phyloP scores from a whole-genome alignment of 2,113 vertebrate species.

The Puffinus mauretanicus region DNA sequence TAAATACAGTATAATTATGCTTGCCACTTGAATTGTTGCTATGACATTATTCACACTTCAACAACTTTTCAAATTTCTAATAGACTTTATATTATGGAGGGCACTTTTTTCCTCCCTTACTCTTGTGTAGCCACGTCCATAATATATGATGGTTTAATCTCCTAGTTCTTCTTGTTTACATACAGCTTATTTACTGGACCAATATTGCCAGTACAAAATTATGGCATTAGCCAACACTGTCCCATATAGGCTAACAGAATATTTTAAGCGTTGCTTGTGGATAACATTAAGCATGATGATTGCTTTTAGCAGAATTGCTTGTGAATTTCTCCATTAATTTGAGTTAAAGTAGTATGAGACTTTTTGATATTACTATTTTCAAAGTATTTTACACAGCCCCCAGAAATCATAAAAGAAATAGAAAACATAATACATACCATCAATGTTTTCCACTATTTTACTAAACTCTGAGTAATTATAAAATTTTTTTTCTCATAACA shows the following conservation, averaged over 20 bases:
- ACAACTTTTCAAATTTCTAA: not conserved
- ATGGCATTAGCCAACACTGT: not conserved
- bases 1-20: slow-evolving; percentile 33
- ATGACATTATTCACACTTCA: not conserved
- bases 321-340: not conserved
- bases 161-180: not conserved
- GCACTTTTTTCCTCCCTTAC: not conserved
- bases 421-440: not conserved
- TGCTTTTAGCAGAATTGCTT: not conserved
- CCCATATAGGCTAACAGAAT: not conserved
- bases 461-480: not conserved
- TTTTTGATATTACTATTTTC: not conserved
- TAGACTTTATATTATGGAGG: not conserved
- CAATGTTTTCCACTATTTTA: not conserved
- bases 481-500: not conserved
- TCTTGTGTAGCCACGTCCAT: not conserved
- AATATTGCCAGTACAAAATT: not conserved
- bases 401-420: not conserved
- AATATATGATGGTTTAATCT: not conserved
- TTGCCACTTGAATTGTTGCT: slow-evolving; percentile 4
- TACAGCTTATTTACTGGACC: not conserved
- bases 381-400: not conserved
- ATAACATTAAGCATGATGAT: not conserved
- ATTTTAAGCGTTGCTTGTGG: not conserved
- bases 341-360: not conserved